Evolutionary conservation across 2,113 vertebrate species (phyloP), one percentile per base, ranked within the genome.

Genomic region (Peromyscus californicus): DNA sequence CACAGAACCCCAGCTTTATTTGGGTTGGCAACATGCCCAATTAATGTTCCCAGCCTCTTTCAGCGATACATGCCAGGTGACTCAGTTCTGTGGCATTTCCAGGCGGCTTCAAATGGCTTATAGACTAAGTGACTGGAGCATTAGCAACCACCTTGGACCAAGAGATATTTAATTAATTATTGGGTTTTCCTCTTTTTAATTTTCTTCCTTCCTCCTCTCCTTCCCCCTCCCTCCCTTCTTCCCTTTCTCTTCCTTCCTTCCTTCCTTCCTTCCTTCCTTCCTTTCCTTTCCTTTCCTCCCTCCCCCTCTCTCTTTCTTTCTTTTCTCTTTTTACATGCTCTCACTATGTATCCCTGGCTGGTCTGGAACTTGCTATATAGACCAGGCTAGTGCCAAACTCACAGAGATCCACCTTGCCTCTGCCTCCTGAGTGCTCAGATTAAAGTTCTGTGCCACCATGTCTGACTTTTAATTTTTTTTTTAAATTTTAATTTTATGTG

Each of bases 51-150:
- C 29, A 54, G 90, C 70, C 39, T 89, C 33, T 42, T 61, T 42
- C 10, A 84, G 79, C 42, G 74, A 59, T 57, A 19, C 86, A 39
- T 85, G 75, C 80, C 17, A 1, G 74, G 2, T 74, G 61, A 97
- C 42, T 90, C 69, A 57, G 57, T 92, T 82, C 26, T 92, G 5
- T 69, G 48, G 51, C 39, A 21, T 91, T 76, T 95, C 70, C 65
- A 90, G 85, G 93, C 22, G 22, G 85, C 65, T 54, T 92, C 70
- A n/a, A 39, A 42, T 42, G 39, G 79, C 96, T 91, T 26, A 36
- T 65, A 51, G 67, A 63, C 63, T 42, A 90, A 57, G n/a, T 89
- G 65, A 82, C 92, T 36, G 63, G 70, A 65, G 45, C 70, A 22
- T n/a, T 51, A 48, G 24, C 61, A 94, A 74, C 85, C 65, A 75